phyloP scores from a whole-genome alignment of 2,113 vertebrate genomes.

The Monopterus albus region DNA sequence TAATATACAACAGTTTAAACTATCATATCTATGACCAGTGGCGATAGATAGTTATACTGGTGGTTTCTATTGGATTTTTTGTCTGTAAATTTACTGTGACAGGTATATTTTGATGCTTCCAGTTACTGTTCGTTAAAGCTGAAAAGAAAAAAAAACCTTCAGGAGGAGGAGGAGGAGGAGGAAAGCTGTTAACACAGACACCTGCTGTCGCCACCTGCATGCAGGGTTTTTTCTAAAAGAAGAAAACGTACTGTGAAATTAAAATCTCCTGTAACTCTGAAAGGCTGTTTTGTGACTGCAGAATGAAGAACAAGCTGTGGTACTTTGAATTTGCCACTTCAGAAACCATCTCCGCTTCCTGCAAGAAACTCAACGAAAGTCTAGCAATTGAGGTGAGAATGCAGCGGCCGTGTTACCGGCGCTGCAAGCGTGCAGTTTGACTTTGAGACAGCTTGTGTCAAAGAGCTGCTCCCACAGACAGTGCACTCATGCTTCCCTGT shows the following conservation, averaged over 20 bases:
- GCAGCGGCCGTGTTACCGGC: background rate
- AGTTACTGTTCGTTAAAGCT: background rate
- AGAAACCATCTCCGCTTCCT: conserved; percentile 93
- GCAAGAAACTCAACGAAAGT: conserved; percentile 90
- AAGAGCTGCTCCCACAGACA: too few relatives aligned
- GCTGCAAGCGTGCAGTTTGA: conserved; percentile 7
- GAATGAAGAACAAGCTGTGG: conserved; percentile 97
- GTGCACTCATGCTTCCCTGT: background rate
- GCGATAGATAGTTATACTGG: background rate
- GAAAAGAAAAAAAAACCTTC: conserved; percentile 6
- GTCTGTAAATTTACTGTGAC: too few relatives aligned
- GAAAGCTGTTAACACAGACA: too few relatives aligned
- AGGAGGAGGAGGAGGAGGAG: too few relatives aligned
- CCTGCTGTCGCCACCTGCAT: background rate
- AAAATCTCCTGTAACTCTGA: conserved; percentile 16
- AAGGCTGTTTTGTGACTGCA: conserved; percentile 55
- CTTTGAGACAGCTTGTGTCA: background rate
- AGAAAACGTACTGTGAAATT: conserved; percentile 26
- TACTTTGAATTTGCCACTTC: conserved; percentile 97
- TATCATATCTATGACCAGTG: background rate
- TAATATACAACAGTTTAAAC: background rate
- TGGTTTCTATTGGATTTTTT: too few relatives aligned
- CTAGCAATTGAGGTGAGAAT: conserved; percentile 86
- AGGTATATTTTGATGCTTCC: conserved; percentile 11
- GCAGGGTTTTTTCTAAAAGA: background rate